Evolutionary conservation across 2,888 invertebrate species (phyloP).

Genomic region (Torymus aiolomorphi): DNA sequence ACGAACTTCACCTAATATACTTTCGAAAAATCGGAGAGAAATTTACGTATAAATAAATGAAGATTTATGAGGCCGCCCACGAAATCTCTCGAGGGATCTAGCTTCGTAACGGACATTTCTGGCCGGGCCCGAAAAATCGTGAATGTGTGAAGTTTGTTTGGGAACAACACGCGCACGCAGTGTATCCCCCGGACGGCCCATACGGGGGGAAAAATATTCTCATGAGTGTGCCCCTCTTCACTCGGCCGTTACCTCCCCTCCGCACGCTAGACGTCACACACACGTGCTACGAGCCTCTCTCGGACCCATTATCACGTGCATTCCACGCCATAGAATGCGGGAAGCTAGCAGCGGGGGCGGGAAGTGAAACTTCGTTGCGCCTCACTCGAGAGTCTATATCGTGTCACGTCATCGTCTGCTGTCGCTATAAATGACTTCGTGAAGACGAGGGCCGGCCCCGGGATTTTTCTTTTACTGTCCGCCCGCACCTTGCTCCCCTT

Average conservation of each 20-base stretch:
- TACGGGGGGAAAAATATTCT: no score
- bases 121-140: not conserved
- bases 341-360: not conserved
- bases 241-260: no score
- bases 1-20: not conserved
- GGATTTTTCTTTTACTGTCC: no score
- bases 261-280: no score
- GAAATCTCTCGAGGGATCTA: slow-evolving; percentile 16
- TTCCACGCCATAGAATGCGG: no score
- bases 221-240: no score
- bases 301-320: no score
- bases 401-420: not conserved
- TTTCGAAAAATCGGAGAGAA: not conserved
- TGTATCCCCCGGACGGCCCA: not conserved
- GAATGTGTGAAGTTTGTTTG: slow-evolving; percentile 19
- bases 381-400: slow-evolving; percentile 1
- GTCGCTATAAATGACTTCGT: no score
- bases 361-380: not conserved
- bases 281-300: no score
- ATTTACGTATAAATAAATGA: no score
- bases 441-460: no score
- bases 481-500: no score
- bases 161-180: not conserved
- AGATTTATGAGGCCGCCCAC: slow-evolving; percentile 33
- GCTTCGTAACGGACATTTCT: slow-evolving; percentile 2